Base-by-base conservation (phyloP, 2,113 vertebrate genomes). In the Paramisgurnus dabryanus region DNA sequence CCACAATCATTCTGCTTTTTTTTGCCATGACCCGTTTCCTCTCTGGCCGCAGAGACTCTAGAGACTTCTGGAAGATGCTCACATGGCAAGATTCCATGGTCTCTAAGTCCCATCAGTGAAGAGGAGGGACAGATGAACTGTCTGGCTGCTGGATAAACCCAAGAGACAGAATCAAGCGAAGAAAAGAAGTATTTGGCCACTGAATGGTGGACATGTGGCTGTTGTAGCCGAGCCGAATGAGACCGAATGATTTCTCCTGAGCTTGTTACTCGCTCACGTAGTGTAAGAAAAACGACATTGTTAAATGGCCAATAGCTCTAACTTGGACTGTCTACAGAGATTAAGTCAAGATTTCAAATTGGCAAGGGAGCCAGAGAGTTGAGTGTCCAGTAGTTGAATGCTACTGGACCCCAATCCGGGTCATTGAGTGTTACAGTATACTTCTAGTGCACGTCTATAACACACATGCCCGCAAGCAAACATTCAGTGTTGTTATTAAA, bases 131-230 rank as follows among this genome's bases (percentile, higher is more conserved):
- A 17, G n/a, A 7, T 13, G 7, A 79, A 68, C 43, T 64, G 70
- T 55, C 69, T 79, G 66, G 49, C 71, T 76, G 73, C 40, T 77
- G 78, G 82, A 67, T 55, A 67, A 77, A 77, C 57, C 66, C 13
- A 47, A 45, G 17, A 55, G 76, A 68, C 63, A 64, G 67, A 67
- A 64, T 70, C n/a, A 18, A 12, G 45, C 40, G 13, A 41, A 67
- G 76, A 80, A 83, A 79, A 83, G 57, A 65, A 27, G 70, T 22
- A 55, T 58, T 80, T 67, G 39, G 47, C 49, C 47, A 43, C 49
- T 76, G 22, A 69, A 80, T 39, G 64, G 64, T 73, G 71, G 58
- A 47, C 72, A 61, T 74, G 72, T 17, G 55, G 72, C 22, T 22
- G 22, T 63, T 45, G 58, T 61, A 17, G 39, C 73, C 15, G 41